Evolutionary conservation across 2,113 vertebrate genomes (phyloP), one percentile per base, ranked within the genome.

Genomic region (Dicaeum eximium): DNA sequence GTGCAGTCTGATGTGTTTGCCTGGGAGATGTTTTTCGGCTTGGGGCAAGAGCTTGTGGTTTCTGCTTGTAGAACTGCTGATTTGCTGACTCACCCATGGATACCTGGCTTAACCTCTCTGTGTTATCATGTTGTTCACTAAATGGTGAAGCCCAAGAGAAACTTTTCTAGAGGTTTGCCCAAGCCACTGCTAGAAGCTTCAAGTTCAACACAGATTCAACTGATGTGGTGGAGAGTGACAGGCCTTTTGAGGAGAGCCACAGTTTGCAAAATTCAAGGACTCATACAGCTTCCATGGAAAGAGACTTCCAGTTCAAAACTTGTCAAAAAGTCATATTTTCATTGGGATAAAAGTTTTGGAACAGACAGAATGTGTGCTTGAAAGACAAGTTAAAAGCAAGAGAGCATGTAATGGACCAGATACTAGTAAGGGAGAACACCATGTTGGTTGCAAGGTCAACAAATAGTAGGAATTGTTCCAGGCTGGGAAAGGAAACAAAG

Each of bases 311-410:
- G 37, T 40, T 48, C 62, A 80, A 71, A 94, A 73, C 13, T 44
- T 70, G 22, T 8, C 9, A 19, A 53, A 42, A 62, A 12, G 13
- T 35, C 35, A 9, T 10, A 6, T 40, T 90, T 75, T 81, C 22
- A 24, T 40, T 75, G 23, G 2, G 5, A 38, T 35, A 22, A 45
- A 67, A 70, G 9, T 11, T 65, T 75, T 70, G 53, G 5, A 77
- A 71, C 7, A 60, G 12, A 47, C 1, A 40, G 33, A 66, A 79
- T 0, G 0, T 22, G 19, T 50, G 24, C 21, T 37, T 77, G 48
- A 91, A 95, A 75, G 13, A 15, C 7, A 54, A 74, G 13, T 60
- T 74, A 60, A 61, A 90, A 86, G 24, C 7, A 30, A 0, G 2
- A 47, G 15, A 54, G 8, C 17, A 8, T 4, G 5, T 35, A 47